These are phyloP conservation scores for Sanderia malayensis DNA, from an alignment of 30 jellyfish, hydroid and myxozoan species.

Conservation along the genomic window DNA sequence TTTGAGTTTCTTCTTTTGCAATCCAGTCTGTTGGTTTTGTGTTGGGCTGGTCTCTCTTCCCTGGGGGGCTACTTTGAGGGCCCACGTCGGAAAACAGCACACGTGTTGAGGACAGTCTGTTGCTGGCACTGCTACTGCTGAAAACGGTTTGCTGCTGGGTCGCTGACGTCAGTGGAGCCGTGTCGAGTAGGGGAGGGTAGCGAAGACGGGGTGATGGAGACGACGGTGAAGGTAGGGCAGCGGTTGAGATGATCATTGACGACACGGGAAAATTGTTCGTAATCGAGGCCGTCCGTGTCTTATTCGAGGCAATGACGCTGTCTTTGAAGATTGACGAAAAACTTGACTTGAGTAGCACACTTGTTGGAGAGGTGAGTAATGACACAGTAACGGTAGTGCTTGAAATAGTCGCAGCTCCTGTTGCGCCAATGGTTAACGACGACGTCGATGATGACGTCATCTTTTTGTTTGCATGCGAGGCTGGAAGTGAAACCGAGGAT, in stretches of 20 bases:
- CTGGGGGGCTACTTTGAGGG: no score
- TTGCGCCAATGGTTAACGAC: no score
- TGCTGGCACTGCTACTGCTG: conserved; percentile 4
- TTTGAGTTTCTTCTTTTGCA: neutral
- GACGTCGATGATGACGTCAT: no score
- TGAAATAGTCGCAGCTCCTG: no score
- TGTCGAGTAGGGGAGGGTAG: conserved; percentile 4
- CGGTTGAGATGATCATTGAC: conserved; percentile 22
- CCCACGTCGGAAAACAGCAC: no score
- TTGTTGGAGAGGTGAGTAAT: no score
- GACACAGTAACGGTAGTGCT: no score
- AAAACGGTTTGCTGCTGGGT: neutral
- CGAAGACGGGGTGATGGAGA: conserved; percentile 36
- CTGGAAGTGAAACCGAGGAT: no score
- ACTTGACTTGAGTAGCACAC: neutral
- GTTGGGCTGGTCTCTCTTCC: no score
- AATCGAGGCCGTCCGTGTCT: neutral
- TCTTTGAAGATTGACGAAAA: neutral
- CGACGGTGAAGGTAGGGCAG: conserved; percentile 13
- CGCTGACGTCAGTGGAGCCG: conserved; percentile 33
- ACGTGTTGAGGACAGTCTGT: no score
- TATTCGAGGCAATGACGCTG: neutral
- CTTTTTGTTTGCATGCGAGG: no score
- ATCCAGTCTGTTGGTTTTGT: no score
- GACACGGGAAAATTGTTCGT: conserved; percentile 13